These are phyloP conservation scores for Xenopus petersii DNA, from an alignment of 2,797 vertebrate species.

Conservation along the genomic window DNA sequence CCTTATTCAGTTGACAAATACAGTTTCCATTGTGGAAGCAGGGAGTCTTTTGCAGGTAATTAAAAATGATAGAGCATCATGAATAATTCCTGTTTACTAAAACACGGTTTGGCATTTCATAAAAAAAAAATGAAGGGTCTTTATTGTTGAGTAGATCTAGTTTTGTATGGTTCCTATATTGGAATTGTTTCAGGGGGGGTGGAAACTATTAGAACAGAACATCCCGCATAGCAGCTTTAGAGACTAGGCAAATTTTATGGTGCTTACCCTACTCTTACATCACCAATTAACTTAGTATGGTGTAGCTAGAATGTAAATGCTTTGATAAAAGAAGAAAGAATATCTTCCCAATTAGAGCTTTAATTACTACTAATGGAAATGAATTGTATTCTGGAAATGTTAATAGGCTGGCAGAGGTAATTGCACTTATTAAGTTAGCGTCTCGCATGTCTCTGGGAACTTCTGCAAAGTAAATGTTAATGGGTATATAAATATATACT, in stretches of 20 bases:
- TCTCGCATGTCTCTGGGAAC: not conserved
- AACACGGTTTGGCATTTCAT: too few relatives aligned
- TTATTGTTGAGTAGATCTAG: too few relatives aligned
- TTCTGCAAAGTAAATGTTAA: too few relatives aligned
- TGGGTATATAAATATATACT: too few relatives aligned
- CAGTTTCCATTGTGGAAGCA: too few relatives aligned
- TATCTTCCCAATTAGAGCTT: slow-evolving; percentile 31
- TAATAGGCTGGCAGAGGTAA: slow-evolving; percentile 33
- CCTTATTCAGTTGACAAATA: too few relatives aligned
- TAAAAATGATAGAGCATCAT: too few relatives aligned
- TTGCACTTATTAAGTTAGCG: slow-evolving; percentile 34
- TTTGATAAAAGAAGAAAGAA: not conserved
- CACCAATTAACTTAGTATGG: not conserved
- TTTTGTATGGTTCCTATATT: too few relatives aligned
- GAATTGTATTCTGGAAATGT: slow-evolving; percentile 37
- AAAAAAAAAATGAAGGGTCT: too few relatives aligned
- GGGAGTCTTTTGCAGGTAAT: too few relatives aligned
- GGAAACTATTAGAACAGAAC: not conserved
- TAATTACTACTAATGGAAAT: slow-evolving; percentile 27
- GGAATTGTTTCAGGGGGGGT: too few relatives aligned
- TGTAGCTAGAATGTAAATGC: not conserved
- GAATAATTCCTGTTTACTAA: not conserved
- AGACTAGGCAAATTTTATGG: not conserved
- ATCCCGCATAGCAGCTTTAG: not conserved
- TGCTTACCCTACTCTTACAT: not conserved